Evolutionary conservation across 2,888 invertebrate species (phyloP).

Genomic region (Drosophila kambysellisi): DNA sequence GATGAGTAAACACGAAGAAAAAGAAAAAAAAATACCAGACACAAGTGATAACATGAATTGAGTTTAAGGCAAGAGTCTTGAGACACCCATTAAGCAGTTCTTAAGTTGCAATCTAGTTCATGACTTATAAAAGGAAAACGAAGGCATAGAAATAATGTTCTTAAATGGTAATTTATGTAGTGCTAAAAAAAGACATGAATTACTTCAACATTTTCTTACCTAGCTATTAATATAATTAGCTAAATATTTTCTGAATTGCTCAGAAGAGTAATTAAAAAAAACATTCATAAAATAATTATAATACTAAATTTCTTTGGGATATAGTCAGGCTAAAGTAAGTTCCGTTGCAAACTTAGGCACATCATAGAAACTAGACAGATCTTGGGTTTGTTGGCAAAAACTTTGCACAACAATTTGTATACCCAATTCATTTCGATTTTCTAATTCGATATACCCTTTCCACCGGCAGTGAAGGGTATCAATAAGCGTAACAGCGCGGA

Average conservation of each 20-base stretch:
- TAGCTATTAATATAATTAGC: not conserved
- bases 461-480: constrained; percentile 10
- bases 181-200: not conserved
- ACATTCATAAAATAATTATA: not conserved
- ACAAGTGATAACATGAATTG: constrained; percentile 48
- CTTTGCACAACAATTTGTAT: not conserved
- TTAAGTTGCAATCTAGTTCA: constrained; percentile 7
- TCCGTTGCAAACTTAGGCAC: not conserved
- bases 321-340: not conserved
- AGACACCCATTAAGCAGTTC: constrained; percentile 11
- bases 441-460: constrained; percentile 1
- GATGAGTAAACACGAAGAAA: constrained; percentile 7
- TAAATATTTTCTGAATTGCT: not conserved
- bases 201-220: not conserved
- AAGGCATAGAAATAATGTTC: not conserved
- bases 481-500: constrained; percentile 80
- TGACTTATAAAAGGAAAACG: too few species aligned
- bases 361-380: not conserved
- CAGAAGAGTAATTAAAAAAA: too few species aligned
- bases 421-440: not conserved
- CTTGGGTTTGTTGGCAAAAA: not conserved
- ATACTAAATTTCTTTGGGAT: not conserved
- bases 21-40: constrained; percentile 8
- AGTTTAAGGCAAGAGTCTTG: constrained; percentile 8
- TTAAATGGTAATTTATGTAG: not conserved